Conservation (phyloP, 2,113 vertebrate genomes). For the Argyrosomus japonicus region DNA sequence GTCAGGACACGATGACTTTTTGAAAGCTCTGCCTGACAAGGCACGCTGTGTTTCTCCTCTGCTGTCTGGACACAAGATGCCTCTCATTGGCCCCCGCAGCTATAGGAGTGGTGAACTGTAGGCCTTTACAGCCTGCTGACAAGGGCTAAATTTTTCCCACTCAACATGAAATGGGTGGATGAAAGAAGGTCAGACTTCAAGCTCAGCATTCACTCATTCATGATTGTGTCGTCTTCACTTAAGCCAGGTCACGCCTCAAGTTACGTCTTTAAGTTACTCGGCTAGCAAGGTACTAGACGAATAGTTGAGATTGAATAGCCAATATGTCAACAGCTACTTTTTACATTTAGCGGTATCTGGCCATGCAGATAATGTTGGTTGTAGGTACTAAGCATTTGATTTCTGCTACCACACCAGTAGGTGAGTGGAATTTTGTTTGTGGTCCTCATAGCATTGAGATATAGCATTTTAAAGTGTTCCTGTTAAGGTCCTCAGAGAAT, state of each 20-base stretch:
- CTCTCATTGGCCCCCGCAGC: slow-evolving; percentile 4
- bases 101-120: slow-evolving; percentile 10
- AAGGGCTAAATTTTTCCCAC: slow-evolving; percentile 14
- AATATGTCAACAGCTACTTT: background rate
- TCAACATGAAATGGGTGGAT: slow-evolving; percentile 17
- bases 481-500: background rate
- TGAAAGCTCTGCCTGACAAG: slow-evolving; percentile 21
- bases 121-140: slow-evolving; percentile 32
- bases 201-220: background rate
- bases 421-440: background rate
- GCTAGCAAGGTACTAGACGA: background rate
- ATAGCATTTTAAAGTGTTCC: background rate
- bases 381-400: background rate
- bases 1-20: slow-evolving; percentile 23
- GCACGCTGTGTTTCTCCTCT: slow-evolving; percentile 10
- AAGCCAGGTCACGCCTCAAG: background rate
- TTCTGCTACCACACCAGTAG: background rate
- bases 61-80: slow-evolving; percentile 32
- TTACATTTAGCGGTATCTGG: background rate
- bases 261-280: background rate
- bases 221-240: slow-evolving; percentile 2
- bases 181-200: slow-evolving; percentile 21
- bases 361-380: background rate
- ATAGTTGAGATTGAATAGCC: background rate
- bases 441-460: background rate